Conservation (phyloP, 2,797 vertebrate species). For the Lacerta agilis region DNA sequence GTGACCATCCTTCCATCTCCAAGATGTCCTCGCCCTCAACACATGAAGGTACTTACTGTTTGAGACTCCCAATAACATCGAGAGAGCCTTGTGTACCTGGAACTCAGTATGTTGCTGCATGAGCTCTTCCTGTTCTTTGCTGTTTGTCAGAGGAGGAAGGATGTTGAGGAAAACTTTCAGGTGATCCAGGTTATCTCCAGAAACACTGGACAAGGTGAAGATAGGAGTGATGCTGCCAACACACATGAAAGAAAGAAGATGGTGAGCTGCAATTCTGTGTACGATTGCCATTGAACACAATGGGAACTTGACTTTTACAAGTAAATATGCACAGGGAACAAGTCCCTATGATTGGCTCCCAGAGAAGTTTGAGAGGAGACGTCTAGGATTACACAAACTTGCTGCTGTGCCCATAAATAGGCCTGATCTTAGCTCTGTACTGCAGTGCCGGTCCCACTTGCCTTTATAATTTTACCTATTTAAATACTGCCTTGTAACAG, state of each 20-base stretch:
- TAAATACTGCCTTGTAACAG: background rate
- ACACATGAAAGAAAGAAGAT: slow-evolving; percentile 50
- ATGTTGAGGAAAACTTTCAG: slow-evolving; percentile 98
- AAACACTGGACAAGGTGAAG: slow-evolving; percentile 95
- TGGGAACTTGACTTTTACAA: background rate
- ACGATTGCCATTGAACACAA: background rate
- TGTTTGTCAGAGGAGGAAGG: slow-evolving; percentile 96
- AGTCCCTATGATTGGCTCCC: too few species aligned
- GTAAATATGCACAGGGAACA: too few species aligned
- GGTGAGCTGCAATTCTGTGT: background rate
- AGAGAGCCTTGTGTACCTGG: slow-evolving; percentile 80
- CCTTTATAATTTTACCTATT: background rate
- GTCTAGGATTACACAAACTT: background rate
- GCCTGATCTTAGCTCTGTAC: background rate
- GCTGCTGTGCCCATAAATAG: background rate
- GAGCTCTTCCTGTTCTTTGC: slow-evolving; percentile 96
- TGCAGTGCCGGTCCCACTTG: too few species aligned
- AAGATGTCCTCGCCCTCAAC: background rate
- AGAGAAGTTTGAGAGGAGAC: too few species aligned
- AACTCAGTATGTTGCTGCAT: slow-evolving; percentile 99
- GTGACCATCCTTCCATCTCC: background rate
- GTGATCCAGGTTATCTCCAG: slow-evolving; percentile 93
- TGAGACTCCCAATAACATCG: background rate
- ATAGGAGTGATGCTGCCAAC: slow-evolving; percentile 91
- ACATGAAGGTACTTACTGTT: background rate